Evolutionary conservation across 2,113 vertebrate genomes (phyloP).

Genomic region (Agapornis roseicollis): DNA sequence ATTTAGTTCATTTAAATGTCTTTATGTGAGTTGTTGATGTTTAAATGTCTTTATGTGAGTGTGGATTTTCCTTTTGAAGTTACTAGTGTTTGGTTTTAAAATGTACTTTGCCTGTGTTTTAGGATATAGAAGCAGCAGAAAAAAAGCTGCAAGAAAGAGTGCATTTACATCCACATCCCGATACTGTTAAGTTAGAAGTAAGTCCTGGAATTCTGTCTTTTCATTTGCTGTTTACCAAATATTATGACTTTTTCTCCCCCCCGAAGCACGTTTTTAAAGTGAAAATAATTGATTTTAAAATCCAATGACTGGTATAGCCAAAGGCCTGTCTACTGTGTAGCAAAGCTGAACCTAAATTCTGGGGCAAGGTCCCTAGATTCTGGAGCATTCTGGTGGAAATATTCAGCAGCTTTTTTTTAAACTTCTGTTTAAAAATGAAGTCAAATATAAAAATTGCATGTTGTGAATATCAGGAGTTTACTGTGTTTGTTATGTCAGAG

Average conservation of each 20-base stretch:
- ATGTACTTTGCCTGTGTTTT: conserved; percentile 46
- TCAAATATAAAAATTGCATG: neutral
- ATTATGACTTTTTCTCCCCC: neutral
- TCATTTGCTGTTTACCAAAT: conserved; percentile 47
- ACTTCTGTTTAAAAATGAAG: neutral
- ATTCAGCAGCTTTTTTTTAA: neutral
- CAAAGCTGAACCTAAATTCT: conserved; percentile 48
- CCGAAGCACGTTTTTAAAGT: conserved; percentile 56
- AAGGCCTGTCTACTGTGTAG: conserved; percentile 47
- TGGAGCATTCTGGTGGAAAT: conserved; percentile 50
- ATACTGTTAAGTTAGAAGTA: conserved; percentile 83
- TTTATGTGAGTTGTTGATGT: neutral
- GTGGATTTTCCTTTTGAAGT: neutral
- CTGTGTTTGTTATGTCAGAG: neutral
- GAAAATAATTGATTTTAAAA: conserved; percentile 73
- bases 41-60: neutral
- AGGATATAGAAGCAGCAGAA: conserved; percentile 82
- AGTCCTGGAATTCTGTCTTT: conserved; percentile 47
- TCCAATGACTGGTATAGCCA: conserved; percentile 66
- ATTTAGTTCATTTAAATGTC: neutral
- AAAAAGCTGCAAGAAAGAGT: conserved; percentile 70
- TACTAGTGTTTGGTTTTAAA: neutral
- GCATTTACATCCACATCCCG: conserved; percentile 51
- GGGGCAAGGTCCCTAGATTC: conserved; percentile 43
- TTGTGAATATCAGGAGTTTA: neutral